These are phyloP conservation scores for Rhizomys pruinosus DNA, from an alignment of 2,113 vertebrate species.

Conservation along the genomic window DNA sequence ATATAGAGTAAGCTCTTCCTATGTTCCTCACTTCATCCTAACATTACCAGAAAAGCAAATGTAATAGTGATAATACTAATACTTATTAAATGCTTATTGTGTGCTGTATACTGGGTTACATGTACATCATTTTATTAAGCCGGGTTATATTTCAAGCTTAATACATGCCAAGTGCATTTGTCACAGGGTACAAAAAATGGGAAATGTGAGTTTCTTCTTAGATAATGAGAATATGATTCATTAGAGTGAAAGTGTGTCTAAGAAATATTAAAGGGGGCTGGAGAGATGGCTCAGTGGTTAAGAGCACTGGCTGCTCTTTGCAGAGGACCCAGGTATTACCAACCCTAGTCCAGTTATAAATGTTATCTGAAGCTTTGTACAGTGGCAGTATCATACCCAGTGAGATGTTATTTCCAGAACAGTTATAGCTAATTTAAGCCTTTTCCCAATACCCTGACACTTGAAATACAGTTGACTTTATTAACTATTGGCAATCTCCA, in stretches of 20 bases:
- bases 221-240: neutral
- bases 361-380: too few species aligned
- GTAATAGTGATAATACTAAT: neutral
- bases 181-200: slow-evolving; percentile 11
- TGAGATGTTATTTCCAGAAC: too few species aligned
- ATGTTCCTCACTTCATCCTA: neutral
- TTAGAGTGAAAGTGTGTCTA: neutral
- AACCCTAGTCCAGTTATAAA: too few species aligned
- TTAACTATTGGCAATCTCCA: too few species aligned
- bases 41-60: neutral
- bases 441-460: too few species aligned
- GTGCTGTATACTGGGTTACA: neutral
- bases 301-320: neutral
- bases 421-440: too few species aligned
- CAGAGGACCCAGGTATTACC: neutral
- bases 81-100: neutral
- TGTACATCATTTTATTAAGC: neutral
- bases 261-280: neutral
- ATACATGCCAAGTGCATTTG: slow-evolving; percentile 9
- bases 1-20: neutral
- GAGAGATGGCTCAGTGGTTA: neutral
- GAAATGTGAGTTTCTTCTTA: neutral
- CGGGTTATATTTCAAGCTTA: neutral
- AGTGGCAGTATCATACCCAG: too few species aligned
- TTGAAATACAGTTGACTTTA: too few species aligned